Percentiles rank a stretch among this genome's conserved stretches.
Conservation (phyloP, 2,888 invertebrate species). For the Lottia scabra region DNA sequence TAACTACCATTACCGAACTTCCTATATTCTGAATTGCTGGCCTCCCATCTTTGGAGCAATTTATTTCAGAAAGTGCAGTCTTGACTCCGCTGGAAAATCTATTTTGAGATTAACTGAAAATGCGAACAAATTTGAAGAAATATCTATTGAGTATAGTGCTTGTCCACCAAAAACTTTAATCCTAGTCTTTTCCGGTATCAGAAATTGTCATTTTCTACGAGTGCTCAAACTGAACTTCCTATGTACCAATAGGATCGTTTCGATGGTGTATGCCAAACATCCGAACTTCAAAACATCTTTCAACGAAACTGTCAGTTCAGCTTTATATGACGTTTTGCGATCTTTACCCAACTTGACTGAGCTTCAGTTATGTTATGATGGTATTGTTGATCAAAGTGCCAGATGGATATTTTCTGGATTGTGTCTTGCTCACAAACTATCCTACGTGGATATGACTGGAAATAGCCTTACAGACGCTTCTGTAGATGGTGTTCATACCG, state of each 20-base stretch:
- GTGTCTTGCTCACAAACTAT: constrained; percentile 15
- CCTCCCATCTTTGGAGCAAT: constrained; percentile 26
- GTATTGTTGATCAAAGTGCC: constrained; percentile 26
- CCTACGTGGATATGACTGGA: constrained; percentile 31
- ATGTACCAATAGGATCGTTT: constrained; percentile 30
- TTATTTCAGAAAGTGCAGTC: constrained; percentile 30
- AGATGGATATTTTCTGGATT: constrained; percentile 20
- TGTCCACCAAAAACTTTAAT: constrained; percentile 23
- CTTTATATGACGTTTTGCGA: constrained; percentile 22
- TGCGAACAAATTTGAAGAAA: constrained; percentile 16
- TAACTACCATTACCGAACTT: constrained; percentile 34
- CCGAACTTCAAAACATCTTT: constrained; percentile 25
- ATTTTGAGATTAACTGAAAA: constrained; percentile 23
- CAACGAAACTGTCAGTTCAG: constrained; percentile 16
- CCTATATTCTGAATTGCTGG: constrained; percentile 33
- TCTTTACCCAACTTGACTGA: constrained; percentile 20
- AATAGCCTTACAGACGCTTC: constrained; percentile 31
- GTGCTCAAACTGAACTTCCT: constrained; percentile 26
- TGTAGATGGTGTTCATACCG: constrained; percentile 25
- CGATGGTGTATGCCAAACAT: constrained; percentile 25
- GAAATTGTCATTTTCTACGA: not conserved
- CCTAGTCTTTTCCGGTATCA: constrained; percentile 18
- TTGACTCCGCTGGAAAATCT: constrained; percentile 25
- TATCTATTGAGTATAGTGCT: constrained; percentile 33
- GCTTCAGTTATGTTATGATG: constrained; percentile 29